Evolutionary conservation across 2,113 vertebrate genomes (phyloP).

Genomic region (Tonatia bakeri): DNA sequence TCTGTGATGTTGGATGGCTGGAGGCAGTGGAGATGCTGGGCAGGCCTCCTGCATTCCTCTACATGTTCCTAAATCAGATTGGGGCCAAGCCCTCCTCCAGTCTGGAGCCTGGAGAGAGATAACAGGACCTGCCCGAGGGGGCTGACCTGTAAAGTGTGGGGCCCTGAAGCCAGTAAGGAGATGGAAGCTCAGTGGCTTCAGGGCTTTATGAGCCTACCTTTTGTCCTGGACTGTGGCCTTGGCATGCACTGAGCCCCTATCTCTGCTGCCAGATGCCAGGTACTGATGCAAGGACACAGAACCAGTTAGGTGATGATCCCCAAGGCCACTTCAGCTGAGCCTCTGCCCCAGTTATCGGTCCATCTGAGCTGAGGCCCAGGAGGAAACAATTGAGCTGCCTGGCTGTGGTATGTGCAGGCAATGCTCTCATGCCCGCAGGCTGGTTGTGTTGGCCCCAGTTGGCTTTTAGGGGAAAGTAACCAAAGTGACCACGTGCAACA

Average conservation of each 20-base stretch:
- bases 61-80: not conserved
- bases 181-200: not conserved
- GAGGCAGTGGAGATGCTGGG: fast-evolving
- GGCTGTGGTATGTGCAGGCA: not conserved
- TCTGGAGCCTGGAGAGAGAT: not conserved
- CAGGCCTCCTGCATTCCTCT: not conserved
- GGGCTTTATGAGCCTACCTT: not conserved
- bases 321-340: not conserved
- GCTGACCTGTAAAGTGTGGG: not conserved
- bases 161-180: not conserved
- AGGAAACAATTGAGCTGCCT: not conserved
- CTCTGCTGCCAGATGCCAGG: not conserved
- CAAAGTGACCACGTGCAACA: not conserved
- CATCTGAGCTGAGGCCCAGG: not conserved
- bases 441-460: not conserved
- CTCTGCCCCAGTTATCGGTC: not conserved
- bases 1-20: not conserved
- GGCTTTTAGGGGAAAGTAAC: not conserved
- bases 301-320: not conserved
- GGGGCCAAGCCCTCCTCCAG: not conserved
- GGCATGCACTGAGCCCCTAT: not conserved
- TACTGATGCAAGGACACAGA: not conserved
- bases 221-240: not conserved
- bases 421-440: not conserved
- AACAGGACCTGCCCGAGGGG: not conserved